Conservation (phyloP, 1,140 invertebrate species). For the Callitettix versicolor region DNA sequence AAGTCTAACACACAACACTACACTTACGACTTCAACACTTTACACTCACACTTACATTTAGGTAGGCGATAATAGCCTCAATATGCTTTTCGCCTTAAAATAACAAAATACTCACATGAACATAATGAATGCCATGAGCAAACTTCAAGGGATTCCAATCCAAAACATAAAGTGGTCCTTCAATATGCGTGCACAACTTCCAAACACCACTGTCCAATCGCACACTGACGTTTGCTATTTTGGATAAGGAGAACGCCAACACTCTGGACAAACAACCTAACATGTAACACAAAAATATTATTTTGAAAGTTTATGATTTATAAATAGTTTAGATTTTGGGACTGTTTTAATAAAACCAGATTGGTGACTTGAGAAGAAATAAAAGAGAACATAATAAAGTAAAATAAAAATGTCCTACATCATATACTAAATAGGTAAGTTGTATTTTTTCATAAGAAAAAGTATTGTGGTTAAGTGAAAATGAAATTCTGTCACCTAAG, state of each 20-base stretch:
- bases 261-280: conserved; percentile 39
- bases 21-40: too few species aligned
- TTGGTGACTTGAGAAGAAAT: too few species aligned
- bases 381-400: too few species aligned
- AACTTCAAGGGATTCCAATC: conserved; percentile 60
- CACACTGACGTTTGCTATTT: conserved; percentile 50
- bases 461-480: too few species aligned
- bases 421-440: too few species aligned
- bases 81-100: too few species aligned
- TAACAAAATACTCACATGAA: conserved; percentile 47
- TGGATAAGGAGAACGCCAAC: conserved; percentile 57
- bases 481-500: too few species aligned
- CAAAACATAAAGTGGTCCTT: conserved; percentile 57
- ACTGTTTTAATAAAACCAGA: not conserved
- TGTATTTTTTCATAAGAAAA: too few species aligned
- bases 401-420: too few species aligned
- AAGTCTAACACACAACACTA: too few species aligned
- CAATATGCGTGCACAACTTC: conserved; percentile 42
- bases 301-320: not conserved
- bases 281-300: not conserved
- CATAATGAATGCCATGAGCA: conserved; percentile 51
- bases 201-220: conserved; percentile 52
- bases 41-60: too few species aligned
- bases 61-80: too few species aligned
- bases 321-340: not conserved